A percentile compares a stretch with the other conserved stretches of the same genome.
Conservation (phyloP, 2,797 vertebrate genomes). For the Eutrigla gurnardus region DNA sequence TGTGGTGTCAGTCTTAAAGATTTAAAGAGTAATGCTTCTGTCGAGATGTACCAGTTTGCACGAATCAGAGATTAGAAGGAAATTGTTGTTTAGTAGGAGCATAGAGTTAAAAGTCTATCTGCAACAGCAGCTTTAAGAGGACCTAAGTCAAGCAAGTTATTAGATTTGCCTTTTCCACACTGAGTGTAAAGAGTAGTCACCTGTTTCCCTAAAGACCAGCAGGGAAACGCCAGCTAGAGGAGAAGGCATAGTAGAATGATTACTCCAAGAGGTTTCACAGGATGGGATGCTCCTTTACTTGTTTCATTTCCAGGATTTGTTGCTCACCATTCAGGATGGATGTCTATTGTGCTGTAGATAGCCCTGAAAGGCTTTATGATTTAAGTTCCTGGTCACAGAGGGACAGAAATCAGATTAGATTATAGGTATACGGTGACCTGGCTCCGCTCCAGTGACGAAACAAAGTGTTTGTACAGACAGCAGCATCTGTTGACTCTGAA, state of each 20-base stretch:
- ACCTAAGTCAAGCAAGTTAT: background rate
- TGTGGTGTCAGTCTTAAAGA: background rate
- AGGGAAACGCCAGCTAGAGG: background rate
- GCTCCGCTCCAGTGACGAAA: background rate
- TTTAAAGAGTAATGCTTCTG: background rate
- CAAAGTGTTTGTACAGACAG: background rate
- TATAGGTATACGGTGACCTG: constrained; percentile 22
- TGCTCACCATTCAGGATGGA: constrained; percentile 11
- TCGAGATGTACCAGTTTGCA: constrained; percentile 13
- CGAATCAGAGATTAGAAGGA: background rate
- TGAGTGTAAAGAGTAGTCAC: background rate
- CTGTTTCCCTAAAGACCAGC: background rate
- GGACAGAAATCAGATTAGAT: constrained; percentile 34
- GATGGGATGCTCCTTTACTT: constrained; percentile 2
- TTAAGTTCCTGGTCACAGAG: constrained; percentile 43
- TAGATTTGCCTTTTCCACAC: background rate
- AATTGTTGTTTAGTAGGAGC: background rate
- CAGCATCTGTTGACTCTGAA: background rate
- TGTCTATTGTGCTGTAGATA: constrained; percentile 22
- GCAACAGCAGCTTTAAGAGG: background rate
- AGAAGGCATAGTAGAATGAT: background rate
- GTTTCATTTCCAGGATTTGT: constrained; percentile 28
- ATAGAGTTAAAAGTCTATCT: background rate
- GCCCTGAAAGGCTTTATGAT: constrained; percentile 50
- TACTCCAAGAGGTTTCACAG: background rate